Base-by-base conservation (phyloP, 2,113 vertebrate species). In the Cebus imitator region DNA sequence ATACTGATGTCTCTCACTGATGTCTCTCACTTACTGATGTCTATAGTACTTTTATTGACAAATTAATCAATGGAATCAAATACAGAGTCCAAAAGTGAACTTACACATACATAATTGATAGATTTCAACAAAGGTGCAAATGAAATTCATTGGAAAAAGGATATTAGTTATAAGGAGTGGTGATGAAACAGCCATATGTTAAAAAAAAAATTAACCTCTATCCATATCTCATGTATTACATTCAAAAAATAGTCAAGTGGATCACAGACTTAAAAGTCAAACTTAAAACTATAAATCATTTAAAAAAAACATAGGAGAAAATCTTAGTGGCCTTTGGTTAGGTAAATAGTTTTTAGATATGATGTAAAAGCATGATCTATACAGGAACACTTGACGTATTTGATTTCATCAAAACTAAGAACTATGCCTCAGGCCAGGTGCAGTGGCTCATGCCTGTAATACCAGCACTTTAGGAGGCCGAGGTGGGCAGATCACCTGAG, bases 371-470 rank as follows among this genome's bases (percentile, higher is more conserved):
- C 32, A 57, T 88, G 35, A 82, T 87, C 37, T 76, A 75, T 64
- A 92, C 48, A 70, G 55, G 30, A 82, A 88, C 27, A 37, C 23
- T 4, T 73, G 40, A 72, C 32, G 48, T 23, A 81, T 75, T 83
- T 76, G n/a, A 76, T n/a, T 76, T 94, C 48, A 90, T 40, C 8
- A n/a, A 86, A 91, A 96, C 88, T 80, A 73, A 80, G 43, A 94
- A 86, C 81, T 64, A 45, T 52, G 85, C 30, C 81, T 90, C 45
- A 66, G 61, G 61, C 27, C 30, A 30, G 61, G 27, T 6, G 2
- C 12, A 13, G 61, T 6, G 27, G 61, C 61, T 64, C 27, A 14
- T 32, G 61, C 27, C 61, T 64, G 61, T 32, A 64, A 64, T 64
- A 12, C 5, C 61, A 64, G 61, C 61, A 14, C 61, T 64, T 64